Percentiles rank a stretch among this genome's conserved stretches.
phyloP scores from a whole-genome alignment of 2,113 vertebrate species.

The Mus musculus region DNA sequence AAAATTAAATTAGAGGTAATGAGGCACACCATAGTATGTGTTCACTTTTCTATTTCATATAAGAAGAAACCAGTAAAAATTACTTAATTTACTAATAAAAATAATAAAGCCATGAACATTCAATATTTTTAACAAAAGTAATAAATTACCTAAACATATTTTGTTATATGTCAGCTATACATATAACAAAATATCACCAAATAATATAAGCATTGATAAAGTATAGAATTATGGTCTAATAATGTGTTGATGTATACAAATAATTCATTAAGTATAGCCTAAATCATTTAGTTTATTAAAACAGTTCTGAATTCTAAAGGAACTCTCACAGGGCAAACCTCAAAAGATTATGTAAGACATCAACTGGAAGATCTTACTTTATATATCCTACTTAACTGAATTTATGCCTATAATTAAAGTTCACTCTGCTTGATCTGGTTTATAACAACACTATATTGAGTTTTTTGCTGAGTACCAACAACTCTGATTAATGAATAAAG shows the following conservation, averaged over 20 bases:
- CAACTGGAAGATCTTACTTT: background rate
- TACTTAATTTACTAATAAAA: conserved; percentile 4
- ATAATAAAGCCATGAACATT: background rate
- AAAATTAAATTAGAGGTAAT: background rate
- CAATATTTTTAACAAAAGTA: background rate
- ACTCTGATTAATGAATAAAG: too few species aligned
- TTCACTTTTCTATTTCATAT: background rate
- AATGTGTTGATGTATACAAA: background rate
- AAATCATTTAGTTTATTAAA: background rate
- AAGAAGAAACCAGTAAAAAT: background rate
- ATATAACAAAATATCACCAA: background rate
- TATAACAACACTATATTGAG: background rate
- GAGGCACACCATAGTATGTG: background rate
- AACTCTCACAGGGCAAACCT: background rate
- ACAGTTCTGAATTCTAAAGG: background rate
- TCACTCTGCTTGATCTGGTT: background rate
- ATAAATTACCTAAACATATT: background rate
- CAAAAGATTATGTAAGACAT: background rate
- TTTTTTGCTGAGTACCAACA: background rate
- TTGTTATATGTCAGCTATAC: background rate
- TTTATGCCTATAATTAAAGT: background rate
- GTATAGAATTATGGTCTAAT: background rate
- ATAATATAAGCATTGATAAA: background rate
- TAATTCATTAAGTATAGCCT: background rate
- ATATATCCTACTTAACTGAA: conserved; percentile 10